Evolutionary conservation across 1,140 invertebrate species (phyloP), one percentile per base, ranked within the genome.

Genomic region (Cydia pomonella): DNA sequence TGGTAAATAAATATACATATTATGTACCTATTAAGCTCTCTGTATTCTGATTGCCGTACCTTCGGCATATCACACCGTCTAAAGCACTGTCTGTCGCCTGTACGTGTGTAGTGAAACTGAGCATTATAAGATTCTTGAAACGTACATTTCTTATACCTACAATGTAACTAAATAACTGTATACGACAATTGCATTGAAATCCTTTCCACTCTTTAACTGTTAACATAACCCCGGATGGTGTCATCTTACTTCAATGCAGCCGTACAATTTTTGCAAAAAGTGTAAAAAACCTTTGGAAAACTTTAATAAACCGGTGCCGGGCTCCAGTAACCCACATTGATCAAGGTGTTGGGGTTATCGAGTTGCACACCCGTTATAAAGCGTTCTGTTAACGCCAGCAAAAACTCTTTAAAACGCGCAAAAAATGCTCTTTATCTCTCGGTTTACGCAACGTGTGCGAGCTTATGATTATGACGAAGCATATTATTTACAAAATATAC

Each of bases 311-410:
- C 81, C 78, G 77, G 76, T 76, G 74, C 76, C 78, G 75, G 81
- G 84, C 86, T 81, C 87, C 82, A 91, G 79, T 92, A 92, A 92
- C 91, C 91, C 91, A 92, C 88, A 91, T 92, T 87, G 84, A 89
- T 88, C 86, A 92, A 92, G 91, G 91, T 92, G 91, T 91, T 87
- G 84, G 82, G 74, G 83, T 89, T 86, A 90, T 92, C 91, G 78
- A 82, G 85, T 92, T 92, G 83, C 91, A 88, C 64, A 78, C 84
- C 89, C 88, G 90, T 90, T 92, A 91, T 76, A 25, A 75, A 50
- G 78, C 79, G 75, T 33, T 73, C 18, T 69, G 25, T 66, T 66
- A 23, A 50, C 47, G 16, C 13, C n/a, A 10, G 3, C n/a, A 33
- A 69, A 69, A 33, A 69, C 27, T 38, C 29, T 33, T 18, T 33